Conservation (phyloP, 2,888 invertebrate genomes). For the Ceraclea dissimilis region DNA sequence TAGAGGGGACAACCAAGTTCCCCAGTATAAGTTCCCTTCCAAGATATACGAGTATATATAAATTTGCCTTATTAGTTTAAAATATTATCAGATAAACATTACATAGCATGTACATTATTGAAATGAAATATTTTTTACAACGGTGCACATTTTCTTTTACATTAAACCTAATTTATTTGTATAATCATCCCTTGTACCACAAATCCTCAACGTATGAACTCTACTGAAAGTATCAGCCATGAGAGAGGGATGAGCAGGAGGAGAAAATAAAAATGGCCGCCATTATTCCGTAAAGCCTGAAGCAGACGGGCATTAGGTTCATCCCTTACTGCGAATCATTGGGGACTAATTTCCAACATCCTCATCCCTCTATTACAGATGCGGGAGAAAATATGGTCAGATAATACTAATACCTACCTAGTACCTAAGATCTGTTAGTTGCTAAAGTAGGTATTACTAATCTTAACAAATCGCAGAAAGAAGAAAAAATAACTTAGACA, state of each 20-base stretch:
- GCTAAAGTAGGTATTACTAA: no score
- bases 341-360: constrained; percentile 18
- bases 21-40: no score
- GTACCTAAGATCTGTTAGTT: no score
- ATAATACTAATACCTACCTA: constrained; percentile 1
- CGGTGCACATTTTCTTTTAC: constrained; percentile 1
- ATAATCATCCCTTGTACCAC: background rate
- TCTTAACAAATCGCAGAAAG: no score
- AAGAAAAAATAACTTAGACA: no score
- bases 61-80: no score
- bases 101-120: no score
- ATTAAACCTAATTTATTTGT: constrained; percentile 7
- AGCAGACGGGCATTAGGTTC: constrained; percentile 17
- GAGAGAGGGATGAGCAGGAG: constrained; percentile 5
- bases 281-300: constrained; percentile 17
- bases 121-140: no score
- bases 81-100: no score
- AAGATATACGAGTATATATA: no score
- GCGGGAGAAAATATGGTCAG: constrained; percentile 11
- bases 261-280: constrained; percentile 21
- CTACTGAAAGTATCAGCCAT: background rate
- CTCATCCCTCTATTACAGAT: constrained; percentile 4
- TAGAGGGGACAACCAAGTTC: no score
- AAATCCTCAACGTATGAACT: background rate
- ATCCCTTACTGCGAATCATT: constrained; percentile 14